A percentile compares a stretch with the other conserved stretches of the same genome.
Evolutionary conservation across 64 coral and sea anemone species (phyloP).

Genomic region (Orbicella faveolata): DNA sequence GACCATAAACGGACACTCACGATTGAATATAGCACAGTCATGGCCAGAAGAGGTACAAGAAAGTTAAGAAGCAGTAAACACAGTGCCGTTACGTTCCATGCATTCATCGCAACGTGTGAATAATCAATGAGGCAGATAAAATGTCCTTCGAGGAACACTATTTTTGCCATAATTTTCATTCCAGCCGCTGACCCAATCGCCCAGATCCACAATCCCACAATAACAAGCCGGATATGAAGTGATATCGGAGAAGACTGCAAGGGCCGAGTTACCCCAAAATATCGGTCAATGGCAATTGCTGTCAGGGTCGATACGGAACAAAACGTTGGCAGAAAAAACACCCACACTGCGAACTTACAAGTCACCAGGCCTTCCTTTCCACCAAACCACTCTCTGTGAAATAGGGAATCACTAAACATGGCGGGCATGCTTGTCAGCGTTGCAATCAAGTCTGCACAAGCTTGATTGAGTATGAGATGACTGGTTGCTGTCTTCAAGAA

Average conservation of each 20-base stretch:
- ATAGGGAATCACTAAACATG: neutral
- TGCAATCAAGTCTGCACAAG: neutral
- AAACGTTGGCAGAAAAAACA: neutral
- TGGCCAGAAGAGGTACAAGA: neutral
- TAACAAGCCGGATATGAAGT: neutral
- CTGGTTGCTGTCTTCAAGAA: neutral
- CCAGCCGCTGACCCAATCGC: neutral
- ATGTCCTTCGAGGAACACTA: neutral
- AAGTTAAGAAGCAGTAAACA: neutral
- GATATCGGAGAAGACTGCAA: neutral
- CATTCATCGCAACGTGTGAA: neutral
- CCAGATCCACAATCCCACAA: neutral
- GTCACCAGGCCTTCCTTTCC: neutral
- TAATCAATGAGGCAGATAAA: neutral
- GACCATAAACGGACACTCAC: neutral
- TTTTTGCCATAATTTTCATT: neutral
- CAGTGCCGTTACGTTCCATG: neutral
- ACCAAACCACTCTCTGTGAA: neutral
- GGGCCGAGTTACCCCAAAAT: neutral
- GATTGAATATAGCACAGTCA: neutral
- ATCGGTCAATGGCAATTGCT: slow-evolving; percentile 2
- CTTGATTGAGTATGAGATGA: slow-evolving; percentile 3
- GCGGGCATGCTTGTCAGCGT: neutral
- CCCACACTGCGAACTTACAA: neutral
- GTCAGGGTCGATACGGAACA: neutral